These are phyloP conservation scores for Micropterix aruncella DNA, from an alignment of 2,888 invertebrate species.

Conservation along the genomic window DNA sequence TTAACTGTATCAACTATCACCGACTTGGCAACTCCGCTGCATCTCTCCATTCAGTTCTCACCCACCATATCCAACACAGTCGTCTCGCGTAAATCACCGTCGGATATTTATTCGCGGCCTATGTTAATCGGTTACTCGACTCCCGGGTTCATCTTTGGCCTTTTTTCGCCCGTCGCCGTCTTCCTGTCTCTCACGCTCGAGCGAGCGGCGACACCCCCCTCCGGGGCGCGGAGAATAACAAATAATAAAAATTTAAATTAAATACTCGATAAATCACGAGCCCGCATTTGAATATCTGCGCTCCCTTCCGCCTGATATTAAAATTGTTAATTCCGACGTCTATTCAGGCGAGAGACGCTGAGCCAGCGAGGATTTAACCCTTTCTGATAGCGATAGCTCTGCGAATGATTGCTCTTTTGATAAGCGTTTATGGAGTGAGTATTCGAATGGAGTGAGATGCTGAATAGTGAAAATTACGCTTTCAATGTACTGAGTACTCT, in stretches of 20 bases:
- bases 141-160: background rate
- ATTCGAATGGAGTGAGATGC: too few species aligned
- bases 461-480: too few species aligned
- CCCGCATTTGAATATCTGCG: constrained; percentile 33
- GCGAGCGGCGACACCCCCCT: constrained; percentile 30
- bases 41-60: too few species aligned
- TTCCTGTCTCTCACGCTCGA: background rate
- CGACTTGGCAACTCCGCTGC: too few species aligned
- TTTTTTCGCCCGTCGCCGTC: too few species aligned
- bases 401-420: too few species aligned
- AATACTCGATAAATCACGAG: constrained; percentile 45
- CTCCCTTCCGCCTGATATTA: constrained; percentile 17
- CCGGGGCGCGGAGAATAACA: constrained; percentile 36
- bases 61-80: too few species aligned
- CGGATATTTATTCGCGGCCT: background rate
- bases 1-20: too few species aligned
- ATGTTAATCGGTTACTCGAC: background rate
- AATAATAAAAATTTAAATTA: constrained; percentile 45
- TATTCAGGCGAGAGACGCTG: constrained; percentile 3
- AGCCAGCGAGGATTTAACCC: background rate
- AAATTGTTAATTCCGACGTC: background rate
- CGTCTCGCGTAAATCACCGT: too few species aligned
- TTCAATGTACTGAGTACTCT: too few species aligned
- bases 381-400: background rate
- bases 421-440: too few species aligned